These are phyloP conservation scores for Phoenicopterus ruber DNA, from an alignment of 2,113 vertebrate genomes.

Conservation along the genomic window DNA sequence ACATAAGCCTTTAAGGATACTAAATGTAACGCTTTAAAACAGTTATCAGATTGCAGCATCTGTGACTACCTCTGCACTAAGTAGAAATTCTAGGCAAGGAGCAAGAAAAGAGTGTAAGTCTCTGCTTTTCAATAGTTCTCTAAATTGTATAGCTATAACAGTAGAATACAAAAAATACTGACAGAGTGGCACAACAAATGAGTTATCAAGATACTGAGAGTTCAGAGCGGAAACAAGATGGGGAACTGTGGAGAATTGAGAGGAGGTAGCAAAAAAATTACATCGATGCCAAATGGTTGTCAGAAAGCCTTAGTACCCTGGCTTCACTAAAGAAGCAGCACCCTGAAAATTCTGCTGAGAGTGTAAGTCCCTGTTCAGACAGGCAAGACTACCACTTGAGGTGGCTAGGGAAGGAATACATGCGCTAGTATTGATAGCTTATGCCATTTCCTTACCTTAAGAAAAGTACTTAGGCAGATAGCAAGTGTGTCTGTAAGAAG, in stretches of 20 bases:
- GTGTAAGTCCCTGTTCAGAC: background rate
- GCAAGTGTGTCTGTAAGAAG: background rate
- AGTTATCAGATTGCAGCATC: background rate
- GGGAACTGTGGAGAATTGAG: background rate
- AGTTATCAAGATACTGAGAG: background rate
- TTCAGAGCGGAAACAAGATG: background rate
- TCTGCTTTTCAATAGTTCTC: background rate
- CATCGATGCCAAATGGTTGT: background rate
- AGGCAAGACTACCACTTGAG: background rate
- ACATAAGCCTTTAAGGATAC: background rate
- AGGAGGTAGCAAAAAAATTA: background rate
- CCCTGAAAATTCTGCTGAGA: background rate
- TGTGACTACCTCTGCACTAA: background rate
- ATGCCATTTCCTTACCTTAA: background rate
- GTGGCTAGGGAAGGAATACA: background rate
- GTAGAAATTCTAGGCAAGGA: background rate
- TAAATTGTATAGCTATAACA: background rate
- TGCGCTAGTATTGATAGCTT: fast-evolving
- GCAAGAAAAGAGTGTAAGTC: background rate
- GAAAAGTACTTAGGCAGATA: background rate
- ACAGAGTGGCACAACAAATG: background rate
- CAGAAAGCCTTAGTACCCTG: background rate
- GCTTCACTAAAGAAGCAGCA: background rate
- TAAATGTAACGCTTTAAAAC: background rate
- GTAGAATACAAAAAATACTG: background rate